Evolutionary conservation across 2,797 vertebrate genomes (phyloP), one percentile per base, ranked within the genome.

Genomic region (Eremophila alpestris): DNA sequence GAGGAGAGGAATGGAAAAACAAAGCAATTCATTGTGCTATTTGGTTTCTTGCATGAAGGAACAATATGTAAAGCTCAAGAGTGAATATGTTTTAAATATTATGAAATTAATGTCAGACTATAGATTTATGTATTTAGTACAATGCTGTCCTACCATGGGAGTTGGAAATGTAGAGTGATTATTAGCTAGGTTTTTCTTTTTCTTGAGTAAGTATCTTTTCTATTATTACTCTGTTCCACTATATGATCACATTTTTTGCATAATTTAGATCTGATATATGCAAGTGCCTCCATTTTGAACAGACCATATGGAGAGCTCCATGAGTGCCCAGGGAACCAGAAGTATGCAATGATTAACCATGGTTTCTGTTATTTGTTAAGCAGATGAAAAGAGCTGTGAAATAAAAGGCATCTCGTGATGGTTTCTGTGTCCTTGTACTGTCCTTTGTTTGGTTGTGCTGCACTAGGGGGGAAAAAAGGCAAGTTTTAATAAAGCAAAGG

Each of bases 231-330:
- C 91, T 94, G 92, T 97, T 98, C 94, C 95, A 95, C 73, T 96
- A 16, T 95, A 91, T 95, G 92, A 94, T 96, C 86, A 46, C 96
- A 92, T 94, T 96, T 97, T 97, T 96, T 96, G 96, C 88, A 94
- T 97, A 97, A 97, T 97, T 97, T 97, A 95, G 65, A 92, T 97
- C 97, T 97, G 95, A 97, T 97, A 80, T 97, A 96, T 97, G 90
- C 90, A 60, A 87, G 93, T 95, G 55, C 95, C 93, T 96, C 95
- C 62, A 41, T 97, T 97, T 96, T 95, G 94, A 97, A 71, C 94
- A 97, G 96, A 93, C 93, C 97, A 97, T 97, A 98, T 97, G 97
- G 97, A 96, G 95, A 96, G 73, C 90, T 96, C 94, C 97, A 98
- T 7, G 96, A 97, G 97, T 89, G 89, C 86, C 97, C 95, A 94